Evolutionary conservation across 2,888 invertebrate species (phyloP).

Genomic region (Amblyjoppa fuscipennis): DNA sequence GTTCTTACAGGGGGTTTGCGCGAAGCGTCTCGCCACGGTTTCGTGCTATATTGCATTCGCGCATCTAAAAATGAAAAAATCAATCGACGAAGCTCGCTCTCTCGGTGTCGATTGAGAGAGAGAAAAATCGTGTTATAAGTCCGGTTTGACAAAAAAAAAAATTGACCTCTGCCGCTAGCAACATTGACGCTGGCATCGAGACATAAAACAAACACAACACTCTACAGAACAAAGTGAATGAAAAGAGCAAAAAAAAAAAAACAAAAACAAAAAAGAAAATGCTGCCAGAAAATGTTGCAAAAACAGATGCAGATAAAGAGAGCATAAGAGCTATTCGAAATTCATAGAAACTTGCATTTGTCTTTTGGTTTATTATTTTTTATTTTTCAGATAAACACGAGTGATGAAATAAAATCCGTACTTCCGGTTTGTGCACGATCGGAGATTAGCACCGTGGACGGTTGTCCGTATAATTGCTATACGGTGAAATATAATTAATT

Average conservation of each 20-base stretch:
- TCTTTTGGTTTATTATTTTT: not conserved
- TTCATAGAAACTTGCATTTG: not conserved
- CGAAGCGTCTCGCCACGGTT: conserved; percentile 2
- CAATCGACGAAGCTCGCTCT: conserved; percentile 8
- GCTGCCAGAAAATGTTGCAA: not conserved
- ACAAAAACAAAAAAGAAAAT: not conserved
- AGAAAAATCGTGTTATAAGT: conserved; percentile 3
- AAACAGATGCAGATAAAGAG: not conserved
- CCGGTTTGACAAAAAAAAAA: not conserved
- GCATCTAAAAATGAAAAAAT: conserved; percentile 28
- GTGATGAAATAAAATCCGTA: not conserved
- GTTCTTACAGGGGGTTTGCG: conserved; percentile 15
- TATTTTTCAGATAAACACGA: not conserved
- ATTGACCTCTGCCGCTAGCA: not conserved
- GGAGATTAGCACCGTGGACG: not conserved
- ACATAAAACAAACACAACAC: not conserved
- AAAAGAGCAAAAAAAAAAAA: not conserved
- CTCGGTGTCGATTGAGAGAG: conserved; percentile 29
- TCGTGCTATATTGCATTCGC: not conserved
- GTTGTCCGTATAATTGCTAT: too few species aligned
- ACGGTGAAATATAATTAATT: not conserved
- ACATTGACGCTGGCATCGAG: not conserved
- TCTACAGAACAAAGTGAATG: not conserved
- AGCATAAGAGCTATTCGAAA: not conserved
- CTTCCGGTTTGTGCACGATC: conserved; percentile 13